These are phyloP conservation scores for Colletes collaris DNA, from an alignment of 2,888 invertebrate species.

Conservation along the genomic window DNA sequence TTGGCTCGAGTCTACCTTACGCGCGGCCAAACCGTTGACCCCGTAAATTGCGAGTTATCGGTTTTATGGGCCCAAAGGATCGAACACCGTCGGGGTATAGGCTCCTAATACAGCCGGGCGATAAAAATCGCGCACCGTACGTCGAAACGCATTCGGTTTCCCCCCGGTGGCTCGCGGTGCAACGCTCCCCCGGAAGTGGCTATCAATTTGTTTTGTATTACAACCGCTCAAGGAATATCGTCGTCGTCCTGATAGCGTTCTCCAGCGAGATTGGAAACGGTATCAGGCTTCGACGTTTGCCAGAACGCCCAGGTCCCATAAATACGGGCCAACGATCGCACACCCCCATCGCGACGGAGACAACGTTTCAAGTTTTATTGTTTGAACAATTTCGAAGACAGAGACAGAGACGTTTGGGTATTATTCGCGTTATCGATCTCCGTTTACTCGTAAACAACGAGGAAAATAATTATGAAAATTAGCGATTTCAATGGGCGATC, in stretches of 20 bases:
- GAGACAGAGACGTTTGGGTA: too few relatives aligned
- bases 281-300: slow-evolving; percentile 7
- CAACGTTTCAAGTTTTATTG: too few relatives aligned
- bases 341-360: too few relatives aligned
- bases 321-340: too few relatives aligned
- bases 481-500: slow-evolving; percentile 47
- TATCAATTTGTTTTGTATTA: slow-evolving; percentile 57
- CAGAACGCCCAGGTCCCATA: background rate
- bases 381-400: too few relatives aligned
- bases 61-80: slow-evolving; percentile 62
- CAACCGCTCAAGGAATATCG: slow-evolving; percentile 41
- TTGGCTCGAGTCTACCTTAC: slow-evolving; percentile 60
- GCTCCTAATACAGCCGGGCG: slow-evolving; percentile 61
- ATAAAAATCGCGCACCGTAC: slow-evolving; percentile 71
- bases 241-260: slow-evolving; percentile 23
- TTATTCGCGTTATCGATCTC: too few relatives aligned
- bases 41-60: slow-evolving; percentile 75
- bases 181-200: slow-evolving; percentile 46
- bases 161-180: background rate
- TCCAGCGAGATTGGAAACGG: slow-evolving; percentile 38
- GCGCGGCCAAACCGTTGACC: slow-evolving; percentile 68
- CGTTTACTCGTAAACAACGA: background rate
- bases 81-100: slow-evolving; percentile 34
- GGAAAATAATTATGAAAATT: slow-evolving; percentile 53
- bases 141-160: slow-evolving; percentile 57